Evolutionary conservation across 2,888 invertebrate species (phyloP).

Genomic region (Tipula vernalis): DNA sequence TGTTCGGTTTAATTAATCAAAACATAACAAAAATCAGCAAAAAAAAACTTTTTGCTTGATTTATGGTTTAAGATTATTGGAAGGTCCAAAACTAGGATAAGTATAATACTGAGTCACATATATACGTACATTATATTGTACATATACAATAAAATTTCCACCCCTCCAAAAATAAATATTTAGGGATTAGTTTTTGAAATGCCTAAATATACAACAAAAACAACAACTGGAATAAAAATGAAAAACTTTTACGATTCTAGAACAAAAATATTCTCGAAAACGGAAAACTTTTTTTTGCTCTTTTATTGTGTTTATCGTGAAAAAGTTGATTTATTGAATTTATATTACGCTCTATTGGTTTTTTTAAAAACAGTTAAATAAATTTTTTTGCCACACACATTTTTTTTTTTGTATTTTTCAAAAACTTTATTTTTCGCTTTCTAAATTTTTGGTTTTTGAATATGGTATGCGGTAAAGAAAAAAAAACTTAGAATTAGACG

Average conservation of each 20-base stretch:
- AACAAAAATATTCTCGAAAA: background rate
- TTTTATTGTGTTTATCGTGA: background rate
- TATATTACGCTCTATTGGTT: background rate
- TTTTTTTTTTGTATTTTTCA: background rate
- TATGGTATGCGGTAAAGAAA: background rate
- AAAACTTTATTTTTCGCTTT: background rate
- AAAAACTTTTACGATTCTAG: background rate
- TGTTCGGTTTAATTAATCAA: background rate
- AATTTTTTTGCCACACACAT: background rate
- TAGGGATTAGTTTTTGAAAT: background rate
- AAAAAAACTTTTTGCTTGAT: background rate
- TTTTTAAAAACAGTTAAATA: background rate
- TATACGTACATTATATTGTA: background rate
- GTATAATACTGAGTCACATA: background rate
- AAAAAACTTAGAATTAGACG: background rate
- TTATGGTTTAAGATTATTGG: background rate
- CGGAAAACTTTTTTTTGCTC: background rate
- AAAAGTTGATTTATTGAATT: slow-evolving; percentile 4
- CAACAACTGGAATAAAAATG: background rate
- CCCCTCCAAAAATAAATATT: background rate
- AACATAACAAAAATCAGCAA: background rate
- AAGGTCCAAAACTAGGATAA: background rate
- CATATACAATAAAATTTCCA: background rate
- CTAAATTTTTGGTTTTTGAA: background rate
- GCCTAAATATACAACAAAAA: background rate